Base-by-base conservation (phyloP, 2,797 vertebrate genomes). In the Muraenolepis orangiensis region DNA sequence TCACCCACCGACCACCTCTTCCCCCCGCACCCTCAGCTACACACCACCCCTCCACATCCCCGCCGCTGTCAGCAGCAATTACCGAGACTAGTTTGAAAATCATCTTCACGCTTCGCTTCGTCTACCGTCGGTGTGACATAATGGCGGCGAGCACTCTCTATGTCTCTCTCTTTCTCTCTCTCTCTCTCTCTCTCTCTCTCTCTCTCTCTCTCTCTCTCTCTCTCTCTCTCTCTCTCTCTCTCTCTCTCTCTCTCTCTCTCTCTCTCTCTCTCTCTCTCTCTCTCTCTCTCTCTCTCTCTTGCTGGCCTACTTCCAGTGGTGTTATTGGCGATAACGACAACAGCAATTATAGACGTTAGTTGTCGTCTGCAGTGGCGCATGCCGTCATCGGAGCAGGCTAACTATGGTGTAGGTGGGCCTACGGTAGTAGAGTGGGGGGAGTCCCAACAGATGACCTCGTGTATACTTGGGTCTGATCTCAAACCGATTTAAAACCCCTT, bases 61-160 rank as follows among this genome's bases (percentile, higher is more conserved):
- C 46, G 6, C 38, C 18, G 75, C 88, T 90, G 91, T 88, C 90
- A 86, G 70, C 29, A 81, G 80, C 83, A 78, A 87, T 91, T 89
- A 90, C 30, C 12, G 36, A 79, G 81, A 86, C 74, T 81, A 82
- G 81, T 87, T 69, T 69, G 84, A 64, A 80, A 85, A 85, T 86
- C 66, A 73, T 80, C 72, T 76, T 82, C 81, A 85, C 78, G 86
- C 86, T 84, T 88, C 78, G 66, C 40, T 83, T 86, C 84, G 73
- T 81, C 76, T 46, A 26, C 16, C 40, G 75, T 74, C 76, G 75
- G 84, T 75, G 74, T 74, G 71, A 76, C 86, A 83, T 85, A 86
- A 78, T 81, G 74, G 34, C 82, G 42, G 2, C 61, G 1, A 66
- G 30, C 75, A n/a, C n/a, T n/a, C n/a, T n/a, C n/a, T n/a, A n/a